A percentile compares a stretch with the other conserved stretches of the same genome.
These are phyloP conservation scores for Leucozona laternaria DNA, from an alignment of 2,888 invertebrate genomes.

Conservation along the genomic window DNA sequence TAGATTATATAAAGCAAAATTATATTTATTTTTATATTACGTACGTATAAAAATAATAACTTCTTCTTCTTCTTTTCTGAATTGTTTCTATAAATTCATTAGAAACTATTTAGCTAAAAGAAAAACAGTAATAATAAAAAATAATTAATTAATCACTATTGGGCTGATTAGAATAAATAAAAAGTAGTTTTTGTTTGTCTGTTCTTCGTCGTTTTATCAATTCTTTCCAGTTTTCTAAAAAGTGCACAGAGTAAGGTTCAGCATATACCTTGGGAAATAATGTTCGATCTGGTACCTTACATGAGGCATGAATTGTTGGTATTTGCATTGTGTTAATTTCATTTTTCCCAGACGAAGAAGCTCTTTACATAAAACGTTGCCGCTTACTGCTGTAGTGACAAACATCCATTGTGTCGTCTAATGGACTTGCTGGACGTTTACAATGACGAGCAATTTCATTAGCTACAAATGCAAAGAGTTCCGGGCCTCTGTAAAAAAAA, in stretches of 20 bases:
- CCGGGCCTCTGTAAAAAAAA: slow-evolving; percentile 82
- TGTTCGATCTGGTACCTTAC: background rate
- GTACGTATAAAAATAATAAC: slow-evolving; percentile 64
- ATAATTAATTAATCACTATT: slow-evolving; percentile 53
- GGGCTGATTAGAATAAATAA: slow-evolving; percentile 61
- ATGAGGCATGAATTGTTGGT: slow-evolving; percentile 19
- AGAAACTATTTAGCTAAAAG: slow-evolving; percentile 47
- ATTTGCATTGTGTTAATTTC: slow-evolving; percentile 39
- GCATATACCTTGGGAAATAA: slow-evolving; percentile 7
- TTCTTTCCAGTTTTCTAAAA: slow-evolving; percentile 20
- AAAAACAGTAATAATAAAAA: slow-evolving; percentile 16
- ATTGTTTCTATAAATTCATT: slow-evolving; percentile 20
- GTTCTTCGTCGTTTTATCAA: slow-evolving; percentile 41
- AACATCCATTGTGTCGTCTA: slow-evolving; percentile 91
- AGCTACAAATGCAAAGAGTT: slow-evolving; percentile 89
- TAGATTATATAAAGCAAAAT: slow-evolving; percentile 41
- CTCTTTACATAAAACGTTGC: slow-evolving; percentile 87
- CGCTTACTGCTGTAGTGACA: slow-evolving; percentile 89
- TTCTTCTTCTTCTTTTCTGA: slow-evolving; percentile 19
- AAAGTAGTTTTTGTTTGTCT: slow-evolving; percentile 19
- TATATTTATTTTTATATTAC: slow-evolving; percentile 17
- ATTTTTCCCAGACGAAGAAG: background rate
- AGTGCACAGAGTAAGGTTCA: slow-evolving; percentile 11
- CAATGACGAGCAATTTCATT: slow-evolving; percentile 90
- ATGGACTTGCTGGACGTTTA: slow-evolving; percentile 88